Percentiles rank a stretch among this genome's conserved stretches.
These are phyloP conservation scores for Tokudaia tokunoshimensis DNA, from an alignment of 2,797 vertebrate genomes.

Conservation along the genomic window DNA sequence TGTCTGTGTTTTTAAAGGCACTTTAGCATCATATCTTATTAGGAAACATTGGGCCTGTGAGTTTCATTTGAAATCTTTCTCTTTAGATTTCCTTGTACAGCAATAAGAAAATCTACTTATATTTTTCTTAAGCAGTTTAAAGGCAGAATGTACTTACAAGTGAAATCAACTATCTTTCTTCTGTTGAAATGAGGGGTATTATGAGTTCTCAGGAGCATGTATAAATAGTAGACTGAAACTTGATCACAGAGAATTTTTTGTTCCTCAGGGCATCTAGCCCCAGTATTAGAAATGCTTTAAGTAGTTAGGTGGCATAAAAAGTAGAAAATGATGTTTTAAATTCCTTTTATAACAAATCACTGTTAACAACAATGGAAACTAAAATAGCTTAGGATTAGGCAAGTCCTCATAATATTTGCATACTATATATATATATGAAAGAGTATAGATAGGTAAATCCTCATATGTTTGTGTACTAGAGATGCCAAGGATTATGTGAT, in stretches of 20 bases:
- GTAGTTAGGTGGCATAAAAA: conserved; percentile 76
- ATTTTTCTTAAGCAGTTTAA: conserved; percentile 10
- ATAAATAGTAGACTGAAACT: conserved; percentile 70
- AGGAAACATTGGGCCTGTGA: not conserved
- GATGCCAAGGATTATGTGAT: not conserved
- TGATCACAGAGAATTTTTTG: conserved; percentile 75
- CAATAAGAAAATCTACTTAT: conserved; percentile 60
- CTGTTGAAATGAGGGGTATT: conserved; percentile 69
- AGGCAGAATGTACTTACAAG: conserved; percentile 18
- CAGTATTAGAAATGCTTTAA: conserved; percentile 63
- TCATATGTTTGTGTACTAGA: not conserved
- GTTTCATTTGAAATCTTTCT: conserved; percentile 35
- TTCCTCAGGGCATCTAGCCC: conserved; percentile 73
- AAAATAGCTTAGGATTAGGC: not conserved
- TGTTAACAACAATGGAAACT: not conserved
- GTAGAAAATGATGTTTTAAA: conserved; percentile 68
- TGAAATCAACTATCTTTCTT: conserved; percentile 60
- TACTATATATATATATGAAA: not conserved
- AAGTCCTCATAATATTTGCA: conserved; percentile 8
- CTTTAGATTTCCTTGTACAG: conserved; percentile 45
- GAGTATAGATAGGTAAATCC: not conserved
- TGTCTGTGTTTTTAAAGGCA: not conserved
- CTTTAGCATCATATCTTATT: not conserved
- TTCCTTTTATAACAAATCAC: conserved; percentile 27
- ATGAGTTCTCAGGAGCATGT: conserved; percentile 12